A percentile compares a stretch with the other conserved stretches of the same genome.
Evolutionary conservation across 2,888 invertebrate genomes (phyloP).

Genomic region (Ptychoptera contaminata): DNA sequence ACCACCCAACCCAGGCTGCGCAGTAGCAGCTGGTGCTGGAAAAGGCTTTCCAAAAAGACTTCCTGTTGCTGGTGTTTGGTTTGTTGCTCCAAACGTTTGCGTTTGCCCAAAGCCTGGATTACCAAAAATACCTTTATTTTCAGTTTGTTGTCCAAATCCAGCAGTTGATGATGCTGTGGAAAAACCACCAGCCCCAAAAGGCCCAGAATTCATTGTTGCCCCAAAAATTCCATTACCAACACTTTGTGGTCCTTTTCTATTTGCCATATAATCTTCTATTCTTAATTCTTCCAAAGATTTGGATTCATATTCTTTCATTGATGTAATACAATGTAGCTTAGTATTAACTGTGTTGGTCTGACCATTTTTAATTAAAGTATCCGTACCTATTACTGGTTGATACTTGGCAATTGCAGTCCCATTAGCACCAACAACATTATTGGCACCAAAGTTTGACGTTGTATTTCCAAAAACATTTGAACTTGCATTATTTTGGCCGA

Average conservation of each 20-base stretch:
- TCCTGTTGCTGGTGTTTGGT: constrained; percentile 36
- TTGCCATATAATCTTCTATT: constrained; percentile 81
- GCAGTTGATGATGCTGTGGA: constrained; percentile 28
- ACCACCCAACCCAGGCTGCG: constrained; percentile 19
- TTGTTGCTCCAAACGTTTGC: constrained; percentile 36
- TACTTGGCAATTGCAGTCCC: constrained; percentile 73
- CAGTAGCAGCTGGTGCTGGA: constrained; percentile 34
- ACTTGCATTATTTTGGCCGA: constrained; percentile 43
- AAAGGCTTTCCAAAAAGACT: constrained; percentile 50
- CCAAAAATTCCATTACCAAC: constrained; percentile 35
- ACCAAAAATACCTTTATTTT: constrained; percentile 40
- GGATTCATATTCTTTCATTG: constrained; percentile 94
- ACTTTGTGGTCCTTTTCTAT: constrained; percentile 60
- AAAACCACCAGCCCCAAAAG: constrained; percentile 32
- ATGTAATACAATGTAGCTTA: constrained; percentile 91
- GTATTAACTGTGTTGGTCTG: constrained; percentile 74
- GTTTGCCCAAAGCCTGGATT: constrained; percentile 34
- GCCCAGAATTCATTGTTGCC: constrained; percentile 20
- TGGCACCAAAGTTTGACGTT: constrained; percentile 20
- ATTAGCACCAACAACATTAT: constrained; percentile 16
- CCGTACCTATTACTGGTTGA: constrained; percentile 70
- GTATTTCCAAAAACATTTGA: constrained; percentile 35
- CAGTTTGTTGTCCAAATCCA: constrained; percentile 39
- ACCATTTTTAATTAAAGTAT: constrained; percentile 82
- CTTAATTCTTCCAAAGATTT: constrained; percentile 92